Evolutionary conservation across 2,113 vertebrate genomes (phyloP).

Genomic region (Oryctolagus cuniculus): mOryCun1.1 NC_091452.1:20334001-20334500

Average conservation of each 20-base stretch:
- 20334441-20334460: not conserved
- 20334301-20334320: fast-evolving
- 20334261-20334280: not conserved
- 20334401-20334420: not conserved
- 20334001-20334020: not conserved
- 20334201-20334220: not conserved
- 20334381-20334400: not conserved
- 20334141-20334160: not conserved
- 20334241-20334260: not conserved
- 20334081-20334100: not conserved
- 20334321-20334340: not conserved
- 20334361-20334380: not conserved
- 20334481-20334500: not conserved
- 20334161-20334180: too few species aligned
- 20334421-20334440: fast-evolving
- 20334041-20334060: not conserved
- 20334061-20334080: not conserved
- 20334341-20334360: not conserved
- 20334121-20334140: not conserved
- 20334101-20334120: not conserved
- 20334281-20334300: not conserved
- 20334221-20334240: too few species aligned
- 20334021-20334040: not conserved
- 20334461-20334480: not conserved
- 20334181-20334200: too few species aligned